Evolutionary conservation across 2,113 vertebrate species (phyloP), one percentile per base, ranked within the genome.

Genomic region (Rousettus leschenaultii): DNA sequence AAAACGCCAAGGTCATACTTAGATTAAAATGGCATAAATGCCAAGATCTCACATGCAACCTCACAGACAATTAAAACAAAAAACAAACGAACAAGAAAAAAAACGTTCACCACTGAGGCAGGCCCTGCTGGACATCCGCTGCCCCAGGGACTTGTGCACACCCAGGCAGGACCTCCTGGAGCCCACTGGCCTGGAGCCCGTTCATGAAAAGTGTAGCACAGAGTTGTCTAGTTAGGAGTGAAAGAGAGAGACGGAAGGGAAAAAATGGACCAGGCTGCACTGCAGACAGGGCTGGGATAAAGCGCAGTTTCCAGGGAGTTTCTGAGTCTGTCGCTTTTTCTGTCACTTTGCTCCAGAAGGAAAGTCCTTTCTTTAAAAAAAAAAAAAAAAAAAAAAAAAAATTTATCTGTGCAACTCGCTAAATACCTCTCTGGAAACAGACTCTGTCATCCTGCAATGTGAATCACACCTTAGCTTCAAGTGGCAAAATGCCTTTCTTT

Each of bases 111-210:
- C 68, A 68, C 12, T 0, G 74, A 97, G 96, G 92, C 95, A 95
- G 89, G 92, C 55, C 11, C 78, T 93, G 68, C 65, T 91, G 94
- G 96, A 89, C 83, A 86, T 65, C 86, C 57, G 93, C 96, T 94
- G 75, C 57, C 53, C 90, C 93, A 77, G 75, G 78, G 85, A 91
- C 89, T 95, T 97, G 74, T 86, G 86, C 96, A 71, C 97, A 94
- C 91, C 73, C 95, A 96, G 95, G 0, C 40, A 95, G 94, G 91
- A 97, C 86, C 92, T 96, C 93, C 94, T 70, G 95, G 80, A 97
- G 79, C 63, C 74, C 94, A 98, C 97, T 86, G 95, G 70, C 94
- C 0, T 0, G 45, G 82, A 94, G 93, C 82, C 87, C 89, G 74
- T 80, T 73, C 57, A 40, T 70, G 24, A 80, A 94, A 92, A 97